Base-by-base conservation (phyloP, 2,113 vertebrate genomes). In the Misgurnus anguillicaudatus region DNA sequence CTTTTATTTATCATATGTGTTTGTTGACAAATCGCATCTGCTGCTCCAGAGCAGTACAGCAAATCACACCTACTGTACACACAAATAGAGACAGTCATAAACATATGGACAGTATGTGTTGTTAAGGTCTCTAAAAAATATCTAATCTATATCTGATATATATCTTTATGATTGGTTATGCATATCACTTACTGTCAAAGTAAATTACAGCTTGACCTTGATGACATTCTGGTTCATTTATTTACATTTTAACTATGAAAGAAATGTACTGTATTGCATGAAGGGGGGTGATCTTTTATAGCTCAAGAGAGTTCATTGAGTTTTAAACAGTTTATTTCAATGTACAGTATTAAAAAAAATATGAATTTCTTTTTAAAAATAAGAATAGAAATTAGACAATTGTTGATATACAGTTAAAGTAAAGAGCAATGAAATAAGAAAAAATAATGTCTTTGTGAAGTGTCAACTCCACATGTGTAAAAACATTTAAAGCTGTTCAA, bases 81-180 rank as follows among this genome's bases (percentile, higher is more conserved):
- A 77, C 16, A 77, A 76, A 48, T 36, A 85, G 24, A 79, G 79
- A 83, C 73, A 73, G 11, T 31, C 73, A 62, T 21, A 24, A 41
- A 41, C 53, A 72, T 61, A 74, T 21, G 31, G 7, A 31, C n/a
- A 42, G 6, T 14, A 21, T 47, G 57, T 16, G 19, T 61, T 73
- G 67, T 57, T 55, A 58, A 16, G n/a, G 6, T 73, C 55, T 24
- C 55, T 62, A 17, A 62, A 48, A 21, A 58, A 36, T 31, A 62
- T 74, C 71, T 48, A 62, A 62, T 74, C 71, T 47, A 17, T 24
- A n/a, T 58, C 36, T 41, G 69, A 72, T 58, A 72, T 68, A 19
- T 31, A 9, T 58, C 75, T 81, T 65, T 51, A 72, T 82, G 69
- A 66, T 78, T 79, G 38, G 47, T 4, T 57, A 45, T 9, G 62